These are phyloP conservation scores for Ammodytes dubius DNA, from an alignment of 2,113 vertebrate genomes.

Conservation along the genomic window DNA sequence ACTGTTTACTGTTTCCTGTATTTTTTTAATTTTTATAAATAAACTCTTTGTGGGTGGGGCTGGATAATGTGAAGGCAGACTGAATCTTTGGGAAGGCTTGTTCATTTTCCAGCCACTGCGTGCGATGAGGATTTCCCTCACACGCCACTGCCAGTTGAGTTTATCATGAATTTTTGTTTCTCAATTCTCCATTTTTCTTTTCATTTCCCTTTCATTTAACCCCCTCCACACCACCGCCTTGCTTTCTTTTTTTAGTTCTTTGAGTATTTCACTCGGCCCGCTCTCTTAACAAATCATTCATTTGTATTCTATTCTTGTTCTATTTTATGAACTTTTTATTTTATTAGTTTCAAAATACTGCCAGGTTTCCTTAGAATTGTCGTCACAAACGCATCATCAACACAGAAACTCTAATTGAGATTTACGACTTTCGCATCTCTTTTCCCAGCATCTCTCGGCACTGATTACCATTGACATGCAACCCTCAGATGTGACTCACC, in stretches of 20 bases:
- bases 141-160: constrained; percentile 29
- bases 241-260: neutral
- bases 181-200: constrained; percentile 3
- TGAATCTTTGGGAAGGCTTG: constrained; percentile 18
- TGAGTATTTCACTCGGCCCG: neutral
- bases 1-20: neutral
- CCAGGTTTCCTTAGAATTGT: neutral
- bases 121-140: constrained; percentile 25
- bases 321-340: neutral
- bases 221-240: neutral
- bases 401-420: constrained; percentile 33
- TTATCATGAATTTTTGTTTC: constrained; percentile 20
- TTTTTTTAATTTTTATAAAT: constrained; percentile 35
- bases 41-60: constrained; percentile 46
- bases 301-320: neutral
- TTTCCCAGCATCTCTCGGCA: constrained; percentile 21
- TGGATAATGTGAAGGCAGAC: constrained; percentile 39
- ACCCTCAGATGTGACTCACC: constrained; percentile 1
- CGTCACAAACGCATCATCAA: neutral
- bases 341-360: neutral
- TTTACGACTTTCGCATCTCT: constrained; percentile 1
- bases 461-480: constrained; percentile 34
- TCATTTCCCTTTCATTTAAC: neutral
- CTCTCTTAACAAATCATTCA: neutral
- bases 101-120: constrained; percentile 28